Evolutionary conservation across 2,888 invertebrate genomes (phyloP), one percentile per base, ranked within the genome.

Genomic region (Acanthococcus lagerstroemiae): DNA sequence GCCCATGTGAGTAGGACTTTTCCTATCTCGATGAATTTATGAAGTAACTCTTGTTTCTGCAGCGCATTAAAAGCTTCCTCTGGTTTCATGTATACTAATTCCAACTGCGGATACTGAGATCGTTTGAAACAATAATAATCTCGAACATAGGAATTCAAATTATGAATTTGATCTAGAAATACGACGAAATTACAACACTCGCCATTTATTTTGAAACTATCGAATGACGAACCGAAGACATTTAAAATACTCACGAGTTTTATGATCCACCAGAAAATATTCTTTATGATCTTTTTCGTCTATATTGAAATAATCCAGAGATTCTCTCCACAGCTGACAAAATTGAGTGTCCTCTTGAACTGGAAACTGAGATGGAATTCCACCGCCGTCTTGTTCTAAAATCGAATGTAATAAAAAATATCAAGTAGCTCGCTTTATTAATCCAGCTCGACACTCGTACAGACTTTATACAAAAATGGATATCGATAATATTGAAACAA

Each of bases 311-410:
- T 95, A 99, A 74, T 96, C 96, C 21, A 97, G 78, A 1, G 95
- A 90, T 77, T 99, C 97, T 70, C 90, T 84, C n/a, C 97, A 79
- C 72, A 99, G 89, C 75, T 94, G 92, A 72, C 85, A 86, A 75
- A 97, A 97, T 71, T 95, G 91, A 0, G 96, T 97, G 74, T 97
- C 96, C 79, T 96, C 92, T 77, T 96, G 95, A 3, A 99, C 93
- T 0, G 96, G 95, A 78, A 97, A 96, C 75, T 97, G 96, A 0
- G 96, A 94, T 0, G 99, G 99, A 74, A 99, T 97, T 67, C 92
- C 93, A 57, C 91, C 92, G 71, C 90, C 88, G 72, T 93, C 92
- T 69, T 87, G 86, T 73, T 87, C 88, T 84, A 67, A 6, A 70
- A 68, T 30, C 15, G 44, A 2, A 3, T 22, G 25, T 22, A 55